Conservation (phyloP, 2,888 invertebrate genomes). For the Mimachlamys varia region DNA sequence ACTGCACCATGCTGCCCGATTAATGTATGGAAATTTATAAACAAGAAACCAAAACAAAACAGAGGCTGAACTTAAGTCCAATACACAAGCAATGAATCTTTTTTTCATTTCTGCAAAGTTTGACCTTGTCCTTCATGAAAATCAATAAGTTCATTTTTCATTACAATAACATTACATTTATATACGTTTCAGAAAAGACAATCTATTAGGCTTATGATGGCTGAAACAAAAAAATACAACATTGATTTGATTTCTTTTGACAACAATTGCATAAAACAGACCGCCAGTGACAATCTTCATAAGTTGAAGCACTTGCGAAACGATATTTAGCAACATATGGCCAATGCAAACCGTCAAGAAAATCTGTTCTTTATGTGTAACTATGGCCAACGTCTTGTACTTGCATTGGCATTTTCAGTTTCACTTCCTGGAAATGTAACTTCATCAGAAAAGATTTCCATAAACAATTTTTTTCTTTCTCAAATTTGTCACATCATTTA, state of each 20-base stretch:
- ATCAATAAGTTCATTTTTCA: too few species aligned
- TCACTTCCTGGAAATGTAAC: neutral
- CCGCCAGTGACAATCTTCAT: neutral
- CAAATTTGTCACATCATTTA: neutral
- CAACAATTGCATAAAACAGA: neutral
- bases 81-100: neutral
- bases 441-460: neutral
- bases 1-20: neutral
- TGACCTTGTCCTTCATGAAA: neutral
- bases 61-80: neutral
- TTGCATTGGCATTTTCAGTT: neutral
- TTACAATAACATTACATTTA: too few species aligned
- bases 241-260: neutral
- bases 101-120: neutral
- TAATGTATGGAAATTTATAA: slow-evolving; percentile 3
- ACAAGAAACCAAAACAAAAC: slow-evolving; percentile 2
- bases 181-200: neutral
- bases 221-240: neutral
- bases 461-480: neutral
- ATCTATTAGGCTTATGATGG: neutral
- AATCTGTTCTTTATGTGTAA: neutral
- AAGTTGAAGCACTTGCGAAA: neutral
- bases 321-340: neutral
- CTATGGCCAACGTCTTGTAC: neutral
- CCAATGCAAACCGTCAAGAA: neutral